These are phyloP conservation scores for Idris sp. DNA, from an alignment of 1,140 invertebrate genomes.

Conservation along the genomic window DNA sequence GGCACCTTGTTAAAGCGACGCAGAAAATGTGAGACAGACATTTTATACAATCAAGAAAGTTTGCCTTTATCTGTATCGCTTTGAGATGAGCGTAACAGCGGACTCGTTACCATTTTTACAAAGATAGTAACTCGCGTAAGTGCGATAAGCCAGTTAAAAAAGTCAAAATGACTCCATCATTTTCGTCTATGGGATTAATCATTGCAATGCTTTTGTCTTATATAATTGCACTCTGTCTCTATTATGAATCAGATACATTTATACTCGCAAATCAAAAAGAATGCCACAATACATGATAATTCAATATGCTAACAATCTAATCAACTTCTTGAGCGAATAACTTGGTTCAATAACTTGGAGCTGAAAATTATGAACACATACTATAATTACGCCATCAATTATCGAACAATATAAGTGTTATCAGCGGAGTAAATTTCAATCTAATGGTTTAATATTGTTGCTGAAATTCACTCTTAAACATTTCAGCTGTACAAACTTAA, in stretches of 20 bases:
- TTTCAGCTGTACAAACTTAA: too few relatives aligned
- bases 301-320: slow-evolving; percentile 32
- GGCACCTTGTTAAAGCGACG: slow-evolving; percentile 68
- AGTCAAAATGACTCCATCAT: slow-evolving; percentile 15
- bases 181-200: slow-evolving; percentile 8
- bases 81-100: slow-evolving; percentile 37
- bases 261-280: slow-evolving; percentile 7
- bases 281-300: slow-evolving; percentile 11
- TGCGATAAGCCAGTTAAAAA: slow-evolving; percentile 2
- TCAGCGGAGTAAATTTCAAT: slow-evolving; percentile 1
- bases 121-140: slow-evolving; percentile 6
- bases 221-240: slow-evolving; percentile 16
- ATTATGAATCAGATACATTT: slow-evolving; percentile 16
- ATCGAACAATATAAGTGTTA: slow-evolving; percentile 13
- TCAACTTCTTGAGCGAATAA: slow-evolving; percentile 16
- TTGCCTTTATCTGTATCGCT: slow-evolving; percentile 33
- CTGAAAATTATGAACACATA: slow-evolving; percentile 1
- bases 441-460: too few relatives aligned
- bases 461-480: too few relatives aligned
- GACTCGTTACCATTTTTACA: slow-evolving; percentile 24
- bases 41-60: slow-evolving; percentile 46
- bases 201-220: slow-evolving; percentile 9
- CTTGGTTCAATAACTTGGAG: background rate
- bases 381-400: slow-evolving; percentile 21
- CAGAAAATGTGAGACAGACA: slow-evolving; percentile 32